phyloP scores from a whole-genome alignment of 2,797 vertebrate species.

The Cryptoprocta ferox region DNA sequence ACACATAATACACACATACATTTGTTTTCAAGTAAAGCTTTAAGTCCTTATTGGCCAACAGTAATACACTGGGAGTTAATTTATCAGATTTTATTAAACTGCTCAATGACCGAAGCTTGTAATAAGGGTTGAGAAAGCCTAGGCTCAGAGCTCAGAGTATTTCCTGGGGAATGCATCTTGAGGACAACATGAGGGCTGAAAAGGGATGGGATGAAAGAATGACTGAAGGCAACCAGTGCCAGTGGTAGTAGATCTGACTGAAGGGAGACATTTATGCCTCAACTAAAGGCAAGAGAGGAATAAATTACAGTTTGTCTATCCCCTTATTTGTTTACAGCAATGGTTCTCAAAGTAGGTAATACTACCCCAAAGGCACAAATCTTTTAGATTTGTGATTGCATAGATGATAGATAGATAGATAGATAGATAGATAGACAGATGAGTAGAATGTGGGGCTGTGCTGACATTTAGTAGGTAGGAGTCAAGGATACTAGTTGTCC shows the following conservation, averaged over 20 bases:
- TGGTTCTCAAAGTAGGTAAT: not conserved
- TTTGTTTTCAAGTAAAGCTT: not conserved
- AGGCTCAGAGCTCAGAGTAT: not conserved
- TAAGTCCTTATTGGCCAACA: not conserved
- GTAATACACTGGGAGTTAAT: not conserved
- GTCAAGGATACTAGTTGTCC: not conserved
- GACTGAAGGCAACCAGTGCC: not conserved
- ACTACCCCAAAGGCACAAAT: not conserved
- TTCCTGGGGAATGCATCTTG: not conserved
- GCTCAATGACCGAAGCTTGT: not conserved
- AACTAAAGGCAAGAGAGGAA: not conserved
- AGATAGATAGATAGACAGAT: accelerated
- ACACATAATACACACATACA: not conserved
- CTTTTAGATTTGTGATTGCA: not conserved
- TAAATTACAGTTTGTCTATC: not conserved
- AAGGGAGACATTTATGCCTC: not conserved
- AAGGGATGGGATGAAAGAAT: not conserved
- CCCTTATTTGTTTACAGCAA: not conserved
- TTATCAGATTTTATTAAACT: not conserved
- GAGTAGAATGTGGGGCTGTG: not conserved
- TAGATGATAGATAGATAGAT: too few relatives aligned
- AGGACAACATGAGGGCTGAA: not conserved
- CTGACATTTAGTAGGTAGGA: not conserved
- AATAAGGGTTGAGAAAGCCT: not conserved
- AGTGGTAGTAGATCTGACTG: not conserved